Percentiles rank a stretch among this genome's conserved stretches.
phyloP scores from a whole-genome alignment of 2,888 invertebrate species.

The Lepidocyrtinus sp. region DNA sequence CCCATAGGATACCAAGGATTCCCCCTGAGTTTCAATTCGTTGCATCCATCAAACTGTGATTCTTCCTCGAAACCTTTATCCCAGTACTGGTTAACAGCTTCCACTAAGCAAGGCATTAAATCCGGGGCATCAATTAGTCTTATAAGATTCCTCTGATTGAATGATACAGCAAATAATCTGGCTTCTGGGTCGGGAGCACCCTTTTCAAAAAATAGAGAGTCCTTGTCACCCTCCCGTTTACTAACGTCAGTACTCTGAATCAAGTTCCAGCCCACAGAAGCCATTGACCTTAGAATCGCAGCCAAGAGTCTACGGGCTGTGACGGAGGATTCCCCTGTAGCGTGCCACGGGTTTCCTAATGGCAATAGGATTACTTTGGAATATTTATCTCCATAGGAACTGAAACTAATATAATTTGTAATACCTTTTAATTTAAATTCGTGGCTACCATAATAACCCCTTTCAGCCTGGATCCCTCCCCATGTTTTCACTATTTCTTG shows the following conservation, averaged over 20 bases:
- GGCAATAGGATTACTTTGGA: too few relatives aligned
- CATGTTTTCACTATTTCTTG: conserved; percentile 44
- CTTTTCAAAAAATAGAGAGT: conserved; percentile 58
- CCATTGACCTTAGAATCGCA: conserved; percentile 26
- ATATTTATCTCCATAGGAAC: too few relatives aligned
- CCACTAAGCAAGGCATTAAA: conserved; percentile 45
- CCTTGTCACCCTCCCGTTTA: conserved; percentile 57
- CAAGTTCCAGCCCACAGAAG: conserved; percentile 47
- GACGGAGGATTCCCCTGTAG: conserved; percentile 36
- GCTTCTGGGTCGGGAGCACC: conserved; percentile 42
- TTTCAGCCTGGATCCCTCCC: conserved; percentile 58
- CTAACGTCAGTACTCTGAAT: conserved; percentile 53
- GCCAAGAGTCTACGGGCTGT: conserved; percentile 28
- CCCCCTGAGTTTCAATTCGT: conserved; percentile 49
- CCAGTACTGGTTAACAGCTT: conserved; percentile 46
- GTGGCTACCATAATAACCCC: conserved; percentile 55
- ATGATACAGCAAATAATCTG: conserved; percentile 51
- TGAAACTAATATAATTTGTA: too few relatives aligned
- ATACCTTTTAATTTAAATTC: conserved; percentile 57
- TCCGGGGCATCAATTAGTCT: conserved; percentile 47
- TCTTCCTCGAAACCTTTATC: conserved; percentile 51
- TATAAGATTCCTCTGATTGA: conserved; percentile 53
- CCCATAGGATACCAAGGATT: conserved; percentile 43
- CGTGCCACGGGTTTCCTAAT: conserved; percentile 48
- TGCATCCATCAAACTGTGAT: conserved; percentile 34